Evolutionary conservation across 2,797 vertebrate species (phyloP), one percentile per base, ranked within the genome.

Genomic region (Tolypeutes matacus): DNA sequence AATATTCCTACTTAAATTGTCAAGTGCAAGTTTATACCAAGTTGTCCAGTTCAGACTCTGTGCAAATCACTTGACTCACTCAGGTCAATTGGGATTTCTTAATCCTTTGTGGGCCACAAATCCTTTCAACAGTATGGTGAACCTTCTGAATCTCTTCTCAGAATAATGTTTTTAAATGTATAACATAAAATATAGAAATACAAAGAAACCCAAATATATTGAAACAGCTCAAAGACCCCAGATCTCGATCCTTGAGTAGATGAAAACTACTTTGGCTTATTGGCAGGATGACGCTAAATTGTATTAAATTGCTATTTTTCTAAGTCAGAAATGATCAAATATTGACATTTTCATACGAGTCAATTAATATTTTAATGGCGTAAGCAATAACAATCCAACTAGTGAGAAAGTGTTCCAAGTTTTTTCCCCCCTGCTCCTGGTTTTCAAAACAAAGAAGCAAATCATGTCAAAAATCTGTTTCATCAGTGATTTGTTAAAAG

Each of bases 391-490:
- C 13, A 42, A 77, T 64, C 62, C 51, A 89, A 86, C 56, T 23
- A 58, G 7, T 72, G 60, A 93, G 78, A 78, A 94, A 91, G 69
- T 25, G 4, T 83, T 94, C 58, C 51, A 46, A 42, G 62, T 39
- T 86, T 31, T 23, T 42, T 81, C 81, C 75, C 39, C 11, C 62
- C 58, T 95, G 14, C 67, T 82, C 29, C 62, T 70, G 27, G 20
- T 91, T 95, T 91, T 93, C n/a, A 95, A 95, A 95, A 80, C n/a
- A 86, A 85, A 87, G 69, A 87, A 83, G 60, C 51, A 89, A 60
- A 69, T 75, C 46, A 65, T 87, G 53, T 8, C 42, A 93, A 95
- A 94, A 72, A 81, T 65, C 90, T 53, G 29, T 86, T 92, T 86
- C 60, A 2, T 1, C 69, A 10, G 80, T 34, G 34, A 83, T 39